Conservation (phyloP, 2,113 vertebrate genomes). For the Pluvianellus socialis region DNA sequence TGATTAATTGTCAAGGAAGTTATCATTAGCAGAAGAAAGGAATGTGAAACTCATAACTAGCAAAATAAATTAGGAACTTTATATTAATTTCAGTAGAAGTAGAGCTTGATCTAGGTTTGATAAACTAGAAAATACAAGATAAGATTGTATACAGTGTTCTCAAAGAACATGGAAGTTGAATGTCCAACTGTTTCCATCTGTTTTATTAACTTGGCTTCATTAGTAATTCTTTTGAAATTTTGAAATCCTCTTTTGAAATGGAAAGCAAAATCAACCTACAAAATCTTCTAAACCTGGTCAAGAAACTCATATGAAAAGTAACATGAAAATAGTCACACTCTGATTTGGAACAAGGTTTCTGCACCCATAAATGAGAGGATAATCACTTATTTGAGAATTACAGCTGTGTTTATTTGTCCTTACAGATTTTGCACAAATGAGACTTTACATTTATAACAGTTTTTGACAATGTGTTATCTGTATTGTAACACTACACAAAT, state of each 20-base stretch:
- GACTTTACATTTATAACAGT: background rate
- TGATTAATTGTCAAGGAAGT: background rate
- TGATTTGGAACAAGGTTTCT: background rate
- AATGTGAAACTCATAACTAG: background rate
- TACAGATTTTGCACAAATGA: slow-evolving; percentile 14
- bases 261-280: background rate
- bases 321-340: background rate
- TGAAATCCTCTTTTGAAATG: background rate
- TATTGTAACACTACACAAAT: slow-evolving; percentile 1
- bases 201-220: background rate
- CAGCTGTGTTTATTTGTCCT: background rate
- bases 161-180: background rate
- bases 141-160: background rate
- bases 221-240: background rate
- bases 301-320: background rate
- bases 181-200: background rate
- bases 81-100: background rate
- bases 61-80: background rate
- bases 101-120: background rate
- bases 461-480: slow-evolving; percentile 55
- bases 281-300: background rate
- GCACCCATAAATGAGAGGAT: background rate
- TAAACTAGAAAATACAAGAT: background rate
- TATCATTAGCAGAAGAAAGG: background rate
- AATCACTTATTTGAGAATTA: background rate